Conservation (phyloP, 2,797 vertebrate genomes). For the Malacoctenus gilli region DNA sequence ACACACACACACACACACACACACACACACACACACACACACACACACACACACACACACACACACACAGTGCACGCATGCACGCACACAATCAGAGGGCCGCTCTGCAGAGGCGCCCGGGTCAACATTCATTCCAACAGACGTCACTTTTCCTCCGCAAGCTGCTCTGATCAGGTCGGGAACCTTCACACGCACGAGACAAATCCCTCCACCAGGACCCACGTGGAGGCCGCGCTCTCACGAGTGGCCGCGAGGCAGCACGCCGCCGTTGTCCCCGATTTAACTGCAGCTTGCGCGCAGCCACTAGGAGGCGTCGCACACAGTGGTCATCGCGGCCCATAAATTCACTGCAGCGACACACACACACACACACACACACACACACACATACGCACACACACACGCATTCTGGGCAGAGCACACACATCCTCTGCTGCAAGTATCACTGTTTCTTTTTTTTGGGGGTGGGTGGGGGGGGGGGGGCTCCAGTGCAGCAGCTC, state of each 20-base stretch:
- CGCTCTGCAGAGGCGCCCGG: not conserved
- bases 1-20: no score
- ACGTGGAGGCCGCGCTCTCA: not conserved
- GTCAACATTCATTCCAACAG: constrained; percentile 14
- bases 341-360: constrained; percentile 17
- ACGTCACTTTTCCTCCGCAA: constrained; percentile 1
- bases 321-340: constrained; percentile 33
- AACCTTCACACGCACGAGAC: not conserved
- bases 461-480: not conserved
- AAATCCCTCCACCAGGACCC: not conserved
- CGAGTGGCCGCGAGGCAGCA: not conserved
- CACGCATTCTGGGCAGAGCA: constrained; percentile 22
- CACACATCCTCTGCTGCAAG: constrained; percentile 30
- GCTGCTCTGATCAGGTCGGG: not conserved
- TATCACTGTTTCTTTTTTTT: no score
- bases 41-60: not conserved
- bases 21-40: no score
- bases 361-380: constrained; percentile 17
- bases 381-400: constrained; percentile 3
- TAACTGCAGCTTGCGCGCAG: constrained; percentile 14
- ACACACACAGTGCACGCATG: not conserved
- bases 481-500: constrained; percentile 24
- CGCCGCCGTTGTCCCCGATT: constrained; percentile 1
- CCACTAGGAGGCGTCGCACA: constrained; percentile 25
- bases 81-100: not conserved